phyloP scores from a whole-genome alignment of 2,113 vertebrate species.

The Talpa occidentalis region DNA sequence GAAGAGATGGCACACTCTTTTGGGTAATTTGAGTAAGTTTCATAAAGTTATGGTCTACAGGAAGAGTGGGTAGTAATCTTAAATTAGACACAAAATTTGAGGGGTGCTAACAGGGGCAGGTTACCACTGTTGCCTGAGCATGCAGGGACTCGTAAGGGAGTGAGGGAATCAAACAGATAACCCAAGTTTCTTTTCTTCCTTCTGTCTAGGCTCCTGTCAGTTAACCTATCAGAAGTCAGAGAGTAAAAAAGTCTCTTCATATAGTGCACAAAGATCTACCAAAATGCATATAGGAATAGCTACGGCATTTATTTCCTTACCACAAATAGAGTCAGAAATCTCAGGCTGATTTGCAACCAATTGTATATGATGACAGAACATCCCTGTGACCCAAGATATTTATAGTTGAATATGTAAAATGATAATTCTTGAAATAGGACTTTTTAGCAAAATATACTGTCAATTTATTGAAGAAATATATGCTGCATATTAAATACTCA shows the following conservation, averaged over 20 bases:
- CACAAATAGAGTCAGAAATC: neutral
- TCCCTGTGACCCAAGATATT: neutral
- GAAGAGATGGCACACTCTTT: neutral
- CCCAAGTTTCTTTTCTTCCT: neutral
- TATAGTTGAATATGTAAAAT: slow-evolving; percentile 8
- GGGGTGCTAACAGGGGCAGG: neutral
- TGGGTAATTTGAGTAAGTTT: neutral
- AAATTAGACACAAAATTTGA: neutral
- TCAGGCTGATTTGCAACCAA: neutral
- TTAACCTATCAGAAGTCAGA: neutral
- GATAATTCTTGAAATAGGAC: neutral
- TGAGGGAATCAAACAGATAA: neutral
- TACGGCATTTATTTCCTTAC: neutral
- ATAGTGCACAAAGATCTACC: neutral
- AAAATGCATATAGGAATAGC: neutral
- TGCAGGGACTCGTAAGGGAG: neutral
- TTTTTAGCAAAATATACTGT: neutral
- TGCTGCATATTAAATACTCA: neutral
- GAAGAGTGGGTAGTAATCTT: neutral
- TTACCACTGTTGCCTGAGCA: neutral
- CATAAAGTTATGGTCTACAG: neutral
- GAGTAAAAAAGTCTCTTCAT: neutral
- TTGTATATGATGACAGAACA: neutral
- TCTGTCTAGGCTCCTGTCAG: neutral
- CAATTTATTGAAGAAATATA: neutral